These are phyloP conservation scores for Bryconaethiops microstoma DNA, from an alignment of 2,797 vertebrate species.

Conservation along the genomic window DNA sequence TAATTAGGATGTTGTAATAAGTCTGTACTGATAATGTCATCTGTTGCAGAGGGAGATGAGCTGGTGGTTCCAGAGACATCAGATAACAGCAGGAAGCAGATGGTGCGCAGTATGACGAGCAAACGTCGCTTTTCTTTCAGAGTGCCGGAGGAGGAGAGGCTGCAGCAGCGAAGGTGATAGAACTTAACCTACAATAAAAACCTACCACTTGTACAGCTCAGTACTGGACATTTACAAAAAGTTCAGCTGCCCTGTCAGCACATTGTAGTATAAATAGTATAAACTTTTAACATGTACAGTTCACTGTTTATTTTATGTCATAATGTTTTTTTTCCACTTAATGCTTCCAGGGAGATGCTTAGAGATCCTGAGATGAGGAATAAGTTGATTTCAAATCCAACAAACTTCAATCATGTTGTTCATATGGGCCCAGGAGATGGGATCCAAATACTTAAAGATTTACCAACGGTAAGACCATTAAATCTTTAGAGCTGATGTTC, in stretches of 20 bases:
- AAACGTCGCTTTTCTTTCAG: conserved; percentile 96
- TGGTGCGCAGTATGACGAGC: conserved; percentile 96
- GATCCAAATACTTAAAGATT: conserved; percentile 98
- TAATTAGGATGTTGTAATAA: conserved; percentile 23
- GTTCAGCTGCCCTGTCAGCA: neutral
- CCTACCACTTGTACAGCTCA: neutral
- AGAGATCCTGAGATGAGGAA: conserved; percentile 98
- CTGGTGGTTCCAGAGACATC: conserved; percentile 97
- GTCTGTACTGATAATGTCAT: conserved; percentile 28
- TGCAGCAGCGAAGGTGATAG: conserved; percentile 91
- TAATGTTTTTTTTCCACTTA: neutral
- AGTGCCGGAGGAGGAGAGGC: conserved; percentile 93
- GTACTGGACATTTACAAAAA: neutral
- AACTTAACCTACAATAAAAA: neutral
- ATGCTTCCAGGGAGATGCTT: conserved; percentile 90
- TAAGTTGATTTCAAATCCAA: conserved; percentile 99
- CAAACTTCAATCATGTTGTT: conserved; percentile 99
- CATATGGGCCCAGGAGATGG: conserved; percentile 99
- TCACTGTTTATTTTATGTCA: neutral
- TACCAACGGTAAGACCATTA: conserved; percentile 87
- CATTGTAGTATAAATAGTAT: no score
- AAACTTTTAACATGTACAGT: neutral
- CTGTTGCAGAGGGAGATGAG: conserved; percentile 91
- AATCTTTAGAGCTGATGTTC: neutral
- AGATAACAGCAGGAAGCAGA: conserved; percentile 97